These are phyloP conservation scores for Pogoniulus pusillus DNA, from an alignment of 2,797 vertebrate species.

Conservation along the genomic window DNA sequence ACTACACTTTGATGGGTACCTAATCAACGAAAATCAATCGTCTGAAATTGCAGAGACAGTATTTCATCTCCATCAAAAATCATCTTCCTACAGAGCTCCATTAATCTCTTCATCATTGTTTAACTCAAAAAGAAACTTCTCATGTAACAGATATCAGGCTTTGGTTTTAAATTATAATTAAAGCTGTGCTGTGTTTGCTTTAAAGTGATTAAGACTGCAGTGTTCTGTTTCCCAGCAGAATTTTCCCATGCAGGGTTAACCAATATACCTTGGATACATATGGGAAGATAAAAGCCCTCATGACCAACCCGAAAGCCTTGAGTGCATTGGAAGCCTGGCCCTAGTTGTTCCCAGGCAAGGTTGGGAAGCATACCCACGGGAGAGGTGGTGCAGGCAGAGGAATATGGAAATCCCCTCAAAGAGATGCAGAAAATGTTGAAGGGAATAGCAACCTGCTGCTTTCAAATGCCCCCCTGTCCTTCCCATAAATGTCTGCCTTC, in stretches of 20 bases:
- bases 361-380: background rate
- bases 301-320: background rate
- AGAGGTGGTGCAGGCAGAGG: background rate
- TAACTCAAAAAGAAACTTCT: constrained; percentile 51
- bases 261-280: background rate
- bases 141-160: constrained; percentile 10
- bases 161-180: constrained; percentile 38
- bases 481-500: background rate
- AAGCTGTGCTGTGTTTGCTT: background rate
- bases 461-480: background rate
- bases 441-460: background rate
- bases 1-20: constrained; percentile 44
- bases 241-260: background rate
- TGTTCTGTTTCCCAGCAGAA: background rate
- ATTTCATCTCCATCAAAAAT: constrained; percentile 57
- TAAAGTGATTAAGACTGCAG: background rate
- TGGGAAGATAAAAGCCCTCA: background rate
- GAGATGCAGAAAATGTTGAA: background rate
- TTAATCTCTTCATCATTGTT: constrained; percentile 61
- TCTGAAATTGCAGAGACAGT: constrained; percentile 37
- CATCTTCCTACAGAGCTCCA: constrained; percentile 32
- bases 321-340: background rate
- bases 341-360: accelerated
- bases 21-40: constrained; percentile 64
- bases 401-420: background rate